These are phyloP conservation scores for Drosophila lini DNA, from an alignment of 1,140 invertebrate genomes.

Conservation along the genomic window DNA sequence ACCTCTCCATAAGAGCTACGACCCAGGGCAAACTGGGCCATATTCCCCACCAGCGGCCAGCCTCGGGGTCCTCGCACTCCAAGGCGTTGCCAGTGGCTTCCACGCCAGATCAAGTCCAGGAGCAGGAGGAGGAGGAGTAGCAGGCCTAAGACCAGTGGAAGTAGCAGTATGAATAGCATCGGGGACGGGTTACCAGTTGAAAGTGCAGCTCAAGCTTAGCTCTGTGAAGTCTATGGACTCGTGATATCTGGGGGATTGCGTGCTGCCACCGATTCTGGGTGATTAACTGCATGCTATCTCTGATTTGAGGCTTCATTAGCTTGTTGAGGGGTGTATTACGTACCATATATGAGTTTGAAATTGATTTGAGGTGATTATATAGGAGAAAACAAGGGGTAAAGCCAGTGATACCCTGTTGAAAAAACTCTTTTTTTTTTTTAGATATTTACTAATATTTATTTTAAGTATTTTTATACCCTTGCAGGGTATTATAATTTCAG, in stretches of 20 bases:
- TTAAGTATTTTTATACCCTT: too few species aligned
- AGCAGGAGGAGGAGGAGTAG: background rate
- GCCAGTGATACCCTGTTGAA: background rate
- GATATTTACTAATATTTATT: too few species aligned
- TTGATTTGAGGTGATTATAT: background rate
- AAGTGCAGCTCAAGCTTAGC: background rate
- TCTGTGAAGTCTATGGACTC: background rate
- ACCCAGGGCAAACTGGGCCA: constrained; percentile 44
- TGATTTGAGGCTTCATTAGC: background rate
- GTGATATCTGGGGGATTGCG: constrained; percentile 6
- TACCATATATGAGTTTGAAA: background rate
- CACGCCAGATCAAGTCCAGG: background rate
- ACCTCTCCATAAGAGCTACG: constrained; percentile 56
- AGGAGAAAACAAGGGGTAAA: background rate
- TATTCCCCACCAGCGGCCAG: constrained; percentile 60
- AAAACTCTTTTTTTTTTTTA: background rate
- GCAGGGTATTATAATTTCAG: too few species aligned
- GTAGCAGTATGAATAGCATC: constrained; percentile 10
- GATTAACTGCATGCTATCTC: constrained; percentile 33
- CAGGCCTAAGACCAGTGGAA: background rate
- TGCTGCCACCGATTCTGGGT: constrained; percentile 8
- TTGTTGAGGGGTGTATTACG: too few species aligned
- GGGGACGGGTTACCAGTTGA: background rate
- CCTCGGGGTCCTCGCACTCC: constrained; percentile 48
- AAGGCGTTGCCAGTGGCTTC: constrained; percentile 40